These are phyloP conservation scores for Elymnias hypermnestra DNA, from an alignment of 1,140 invertebrate species.

Conservation along the genomic window DNA sequence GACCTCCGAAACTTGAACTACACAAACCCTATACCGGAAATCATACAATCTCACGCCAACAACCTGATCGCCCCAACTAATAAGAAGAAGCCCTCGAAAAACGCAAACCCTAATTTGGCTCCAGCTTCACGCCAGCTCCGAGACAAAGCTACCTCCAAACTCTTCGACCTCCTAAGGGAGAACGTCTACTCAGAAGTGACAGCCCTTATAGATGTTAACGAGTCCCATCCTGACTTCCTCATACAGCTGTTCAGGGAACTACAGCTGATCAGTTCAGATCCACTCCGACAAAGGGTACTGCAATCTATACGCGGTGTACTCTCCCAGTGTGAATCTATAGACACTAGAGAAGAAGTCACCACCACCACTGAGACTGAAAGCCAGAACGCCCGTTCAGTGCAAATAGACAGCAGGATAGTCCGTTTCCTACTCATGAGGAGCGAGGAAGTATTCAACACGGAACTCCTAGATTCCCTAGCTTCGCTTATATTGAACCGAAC, in stretches of 20 bases:
- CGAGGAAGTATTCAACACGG: constrained; percentile 60
- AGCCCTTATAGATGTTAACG: constrained; percentile 82
- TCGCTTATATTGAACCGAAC: constrained; percentile 41
- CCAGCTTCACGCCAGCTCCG: constrained; percentile 52
- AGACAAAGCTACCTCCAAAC: constrained; percentile 77
- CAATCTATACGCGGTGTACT: constrained; percentile 78
- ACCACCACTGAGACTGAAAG: too few species aligned
- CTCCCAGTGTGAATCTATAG: too few species aligned
- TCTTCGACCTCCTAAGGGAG: constrained; percentile 80
- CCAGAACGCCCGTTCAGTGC: constrained; percentile 31
- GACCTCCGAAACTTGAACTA: constrained; percentile 52
- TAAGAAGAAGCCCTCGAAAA: constrained; percentile 50
- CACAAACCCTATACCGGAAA: constrained; percentile 60
- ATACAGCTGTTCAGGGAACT: constrained; percentile 81
- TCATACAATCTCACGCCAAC: constrained; percentile 61
- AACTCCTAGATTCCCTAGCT: constrained; percentile 53
- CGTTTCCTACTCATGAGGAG: constrained; percentile 61
- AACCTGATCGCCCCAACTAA: constrained; percentile 52
- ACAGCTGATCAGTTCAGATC: constrained; percentile 80
- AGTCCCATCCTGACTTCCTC: constrained; percentile 81
- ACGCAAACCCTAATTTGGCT: constrained; percentile 60
- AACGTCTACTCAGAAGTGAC: constrained; percentile 83
- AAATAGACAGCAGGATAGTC: constrained; percentile 63
- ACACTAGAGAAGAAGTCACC: too few species aligned
- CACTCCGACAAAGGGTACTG: constrained; percentile 78